Evolutionary conservation across 1,140 invertebrate genomes (phyloP), one percentile per base, ranked within the genome.

Genomic region (Alviniconcha marisindica): DNA sequence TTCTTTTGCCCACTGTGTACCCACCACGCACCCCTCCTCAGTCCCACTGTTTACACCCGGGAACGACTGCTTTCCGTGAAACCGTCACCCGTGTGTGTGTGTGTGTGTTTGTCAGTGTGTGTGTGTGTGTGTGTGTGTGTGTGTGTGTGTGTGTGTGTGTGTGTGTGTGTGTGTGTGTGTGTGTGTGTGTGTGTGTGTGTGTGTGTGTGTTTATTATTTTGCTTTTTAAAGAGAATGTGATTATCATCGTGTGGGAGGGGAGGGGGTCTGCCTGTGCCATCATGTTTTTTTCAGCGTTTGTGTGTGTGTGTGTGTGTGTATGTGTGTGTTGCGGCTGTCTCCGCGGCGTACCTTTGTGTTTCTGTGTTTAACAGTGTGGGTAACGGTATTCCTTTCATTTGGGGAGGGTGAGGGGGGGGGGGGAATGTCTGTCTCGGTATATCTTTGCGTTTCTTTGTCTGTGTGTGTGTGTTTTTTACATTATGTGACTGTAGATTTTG

Each of bases 391-490:
- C n/a, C n/a, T n/a, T n/a, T n/a, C n/a, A n/a, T n/a, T n/a, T n/a
- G n/a, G 78, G n/a, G 78, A 81, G 60, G 24, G 56, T 12, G 28
- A 40, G 56, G 36, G 42, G 73, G 38, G 44, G 38, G 73, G 38
- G 2, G 38, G 73, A 51, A 24, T 28, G 66, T 33, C 21, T 15
- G 66, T 71, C 5, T 4, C 3, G 28, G 31, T 71, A 31, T 33
- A 21, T 71, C 3, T 71, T 1, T 71, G 66, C 36, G 4, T 71
- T n/a, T 60, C 24, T 15, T 48, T 28, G 1, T 18, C 31, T 31
- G 48, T 51, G 51, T n/a, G 77, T 28, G 5, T 60, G 28, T 60
- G 12, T n/a, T 5, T 60, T n/a, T 24, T 18, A 14, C 3, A 24
- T 15, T 76, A 38, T 40, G 40, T 40, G 40, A 24, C 18, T 73